phyloP scores from a whole-genome alignment of 2,888 invertebrate species.

The Amaurobius ferox region DNA sequence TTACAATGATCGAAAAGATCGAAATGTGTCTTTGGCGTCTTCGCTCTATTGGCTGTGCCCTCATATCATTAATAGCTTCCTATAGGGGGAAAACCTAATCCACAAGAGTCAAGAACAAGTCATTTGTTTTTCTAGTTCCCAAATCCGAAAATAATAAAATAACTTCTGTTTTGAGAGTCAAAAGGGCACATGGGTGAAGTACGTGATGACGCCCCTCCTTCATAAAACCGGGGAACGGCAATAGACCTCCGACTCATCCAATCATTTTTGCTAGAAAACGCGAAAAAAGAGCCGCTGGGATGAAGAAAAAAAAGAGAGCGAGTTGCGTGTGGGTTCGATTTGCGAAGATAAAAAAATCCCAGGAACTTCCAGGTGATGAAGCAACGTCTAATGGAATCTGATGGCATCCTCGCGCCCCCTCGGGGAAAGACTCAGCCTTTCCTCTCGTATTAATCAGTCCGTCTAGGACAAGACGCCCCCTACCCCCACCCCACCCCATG shows the following conservation, averaged over 20 bases:
- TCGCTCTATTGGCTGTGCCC: no score
- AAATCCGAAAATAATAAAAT: constrained; percentile 34
- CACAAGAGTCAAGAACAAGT: constrained; percentile 2
- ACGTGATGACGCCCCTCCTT: constrained; percentile 45
- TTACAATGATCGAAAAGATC: no score
- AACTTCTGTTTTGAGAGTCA: constrained; percentile 21
- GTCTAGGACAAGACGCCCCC: constrained; percentile 29
- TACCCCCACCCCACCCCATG: constrained; percentile 10
- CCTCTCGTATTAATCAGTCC: constrained; percentile 68
- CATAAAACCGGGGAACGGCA: not conserved
- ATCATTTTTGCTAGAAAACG: constrained; percentile 52
- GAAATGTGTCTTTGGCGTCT: no score
- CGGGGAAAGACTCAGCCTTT: constrained; percentile 32
- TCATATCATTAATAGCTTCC: not conserved
- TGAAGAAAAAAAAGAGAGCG: constrained; percentile 40
- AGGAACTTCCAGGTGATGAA: constrained; percentile 55
- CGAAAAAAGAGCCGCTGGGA: constrained; percentile 62
- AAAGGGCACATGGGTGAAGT: constrained; percentile 22
- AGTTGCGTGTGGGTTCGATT: constrained; percentile 64
- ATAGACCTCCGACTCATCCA: constrained; percentile 44
- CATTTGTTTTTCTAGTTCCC: constrained; percentile 2
- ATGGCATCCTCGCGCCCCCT: constrained; percentile 43
- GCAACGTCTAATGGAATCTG: constrained; percentile 67
- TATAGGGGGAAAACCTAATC: not conserved
- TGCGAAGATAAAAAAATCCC: constrained; percentile 30